Evolutionary conservation across 1,140 invertebrate genomes (phyloP), one percentile per base, ranked within the genome.

Genomic region (Oreohelix idahoensis): DNA sequence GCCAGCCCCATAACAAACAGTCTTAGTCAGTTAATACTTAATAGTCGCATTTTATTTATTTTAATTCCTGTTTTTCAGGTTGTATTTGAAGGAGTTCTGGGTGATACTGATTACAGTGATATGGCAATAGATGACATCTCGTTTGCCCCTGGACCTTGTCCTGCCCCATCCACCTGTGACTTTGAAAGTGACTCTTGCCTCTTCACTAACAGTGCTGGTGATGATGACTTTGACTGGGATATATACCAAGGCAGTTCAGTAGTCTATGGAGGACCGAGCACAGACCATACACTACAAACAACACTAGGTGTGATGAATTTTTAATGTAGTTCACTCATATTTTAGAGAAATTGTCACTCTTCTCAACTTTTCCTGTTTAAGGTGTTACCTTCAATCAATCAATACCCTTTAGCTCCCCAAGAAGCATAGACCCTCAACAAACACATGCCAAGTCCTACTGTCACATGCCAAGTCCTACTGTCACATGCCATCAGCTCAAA

Each of bases 141-240:
- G 0, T 35, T 88, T 0, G 86, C 84, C 32, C 42, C 71, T 38
- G 89, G 89, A 36, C 17, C 86, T 4, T 92, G 91, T 74, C 86
- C 36, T n/a, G 26, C 78, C 5, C 79, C 83, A 53, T 88, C 84
- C 15, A 85, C 85, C 39, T 91, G 91, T 86, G 86, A 89, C 83
- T 92, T 92, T 89, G 91, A 92, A 75, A 78, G 78, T 1, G 88
- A 83, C 51, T 83, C 86, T 26, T 91, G 90, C 74, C 84, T 88
- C n/a, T 92, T 89, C 88, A 75, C 66, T 49, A 91, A 91, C 66
- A 84, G 39, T 38, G 53, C 81, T 32, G 15, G 45, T 20, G 85
- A 83, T 35, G 90, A 92, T 85, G 88, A 91, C 80, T 92, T 92
- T 88, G 90, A 92, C 78, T 92, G 91, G 90, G 66, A 89, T 11